Evolutionary conservation across 2,888 invertebrate species (phyloP).

Genomic region (Pomacea canaliculata): DNA sequence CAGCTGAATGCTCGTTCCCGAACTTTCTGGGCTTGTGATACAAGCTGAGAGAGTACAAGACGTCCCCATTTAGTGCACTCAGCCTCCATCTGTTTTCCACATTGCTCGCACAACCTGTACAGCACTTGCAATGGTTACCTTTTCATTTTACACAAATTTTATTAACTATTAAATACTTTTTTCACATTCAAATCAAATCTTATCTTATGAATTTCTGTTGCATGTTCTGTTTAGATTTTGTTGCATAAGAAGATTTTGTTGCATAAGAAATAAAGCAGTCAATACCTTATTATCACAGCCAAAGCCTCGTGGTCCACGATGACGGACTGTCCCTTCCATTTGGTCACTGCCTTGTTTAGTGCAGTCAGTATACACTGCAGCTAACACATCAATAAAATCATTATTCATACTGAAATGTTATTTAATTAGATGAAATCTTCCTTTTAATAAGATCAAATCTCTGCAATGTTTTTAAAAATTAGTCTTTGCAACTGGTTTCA

Average conservation of each 20-base stretch:
- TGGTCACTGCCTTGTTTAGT: conserved; percentile 46
- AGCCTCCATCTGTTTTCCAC: conserved; percentile 45
- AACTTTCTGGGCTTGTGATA: conserved; percentile 50
- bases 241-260: too few species aligned
- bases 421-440: too few species aligned
- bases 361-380: conserved; percentile 40
- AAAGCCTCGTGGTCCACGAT: conserved; percentile 60
- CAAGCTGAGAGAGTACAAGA: conserved; percentile 47
- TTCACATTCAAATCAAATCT: neutral
- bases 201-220: too few species aligned
- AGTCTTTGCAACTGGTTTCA: too few species aligned
- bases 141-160: neutral
- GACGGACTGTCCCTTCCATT: conserved; percentile 51
- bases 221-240: too few species aligned
- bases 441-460: too few species aligned
- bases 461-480: too few species aligned
- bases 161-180: neutral
- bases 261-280: neutral
- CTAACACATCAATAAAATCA: conserved; percentile 19
- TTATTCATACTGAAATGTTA: too few species aligned
- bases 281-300: conserved; percentile 55
- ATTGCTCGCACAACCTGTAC: conserved; percentile 55
- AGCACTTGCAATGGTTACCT: neutral
- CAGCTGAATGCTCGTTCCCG: conserved; percentile 49
- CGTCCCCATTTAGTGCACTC: conserved; percentile 48